A percentile compares a stretch with the other conserved stretches of the same genome.
These are phyloP conservation scores for Coreoperca whiteheadi DNA, from an alignment of 2,113 vertebrate species.

Conservation along the genomic window DNA sequence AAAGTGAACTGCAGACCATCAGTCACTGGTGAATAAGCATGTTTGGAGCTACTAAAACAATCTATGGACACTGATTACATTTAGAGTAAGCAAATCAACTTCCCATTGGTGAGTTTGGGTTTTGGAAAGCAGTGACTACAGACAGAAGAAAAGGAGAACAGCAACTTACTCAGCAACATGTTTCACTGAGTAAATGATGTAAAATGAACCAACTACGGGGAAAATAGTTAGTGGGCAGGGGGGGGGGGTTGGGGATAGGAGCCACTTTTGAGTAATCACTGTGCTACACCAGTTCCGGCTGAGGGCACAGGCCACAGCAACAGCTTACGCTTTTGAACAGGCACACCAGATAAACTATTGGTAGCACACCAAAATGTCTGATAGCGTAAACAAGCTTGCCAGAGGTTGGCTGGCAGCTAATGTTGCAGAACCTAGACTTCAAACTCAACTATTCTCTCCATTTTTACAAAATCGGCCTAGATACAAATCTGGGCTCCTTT, in stretches of 20 bases:
- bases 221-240: too few species aligned
- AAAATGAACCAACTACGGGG: background rate
- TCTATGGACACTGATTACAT: conserved; percentile 25
- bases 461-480: background rate
- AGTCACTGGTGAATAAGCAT: conserved; percentile 53
- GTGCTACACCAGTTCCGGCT: background rate
- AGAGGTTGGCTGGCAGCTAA: conserved; percentile 29
- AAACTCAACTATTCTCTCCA: background rate
- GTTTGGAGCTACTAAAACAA: conserved; percentile 33
- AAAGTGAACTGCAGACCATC: conserved; percentile 61
- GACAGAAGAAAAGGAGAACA: background rate
- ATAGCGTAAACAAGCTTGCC: conserved; percentile 50
- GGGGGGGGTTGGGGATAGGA: background rate
- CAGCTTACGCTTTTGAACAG: conserved; percentile 23
- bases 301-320: background rate
- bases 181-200: conserved; percentile 4
- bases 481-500: background rate
- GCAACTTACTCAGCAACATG: background rate
- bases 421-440: conserved; percentile 18
- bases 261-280: background rate
- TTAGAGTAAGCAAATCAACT: conserved; percentile 24
- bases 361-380: conserved; percentile 31
- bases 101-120: background rate
- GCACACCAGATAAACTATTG: conserved; percentile 35
- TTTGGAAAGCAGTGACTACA: background rate